Evolutionary conservation across 1,140 invertebrate genomes (phyloP).

Genomic region (Bicyclus anynana): DNA sequence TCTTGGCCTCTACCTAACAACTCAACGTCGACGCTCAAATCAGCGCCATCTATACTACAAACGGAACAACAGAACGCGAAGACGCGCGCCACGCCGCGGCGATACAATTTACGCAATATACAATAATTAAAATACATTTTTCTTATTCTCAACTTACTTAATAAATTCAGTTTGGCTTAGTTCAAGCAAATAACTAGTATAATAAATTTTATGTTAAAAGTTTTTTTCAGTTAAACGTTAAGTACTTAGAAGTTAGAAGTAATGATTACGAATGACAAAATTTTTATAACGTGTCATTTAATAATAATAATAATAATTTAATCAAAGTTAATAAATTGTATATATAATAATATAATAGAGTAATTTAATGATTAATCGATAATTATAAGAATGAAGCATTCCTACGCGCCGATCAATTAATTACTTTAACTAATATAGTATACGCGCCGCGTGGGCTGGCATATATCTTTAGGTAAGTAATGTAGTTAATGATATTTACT

Average conservation of each 20-base stretch:
- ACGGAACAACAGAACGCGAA: slow-evolving; percentile 40
- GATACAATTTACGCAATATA: slow-evolving; percentile 64
- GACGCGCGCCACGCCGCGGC: slow-evolving; percentile 37
- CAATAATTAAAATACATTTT: slow-evolving; percentile 77
- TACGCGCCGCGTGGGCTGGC: slow-evolving; percentile 73
- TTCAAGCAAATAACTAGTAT: slow-evolving; percentile 77
- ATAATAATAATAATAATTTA: slow-evolving; percentile 77
- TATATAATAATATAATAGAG: slow-evolving; percentile 78
- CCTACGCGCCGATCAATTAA: slow-evolving; percentile 77
- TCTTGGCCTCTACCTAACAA: slow-evolving; percentile 38
- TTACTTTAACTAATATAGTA: slow-evolving; percentile 78
- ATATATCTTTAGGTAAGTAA: slow-evolving; percentile 69
- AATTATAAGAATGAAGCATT: slow-evolving; percentile 79
- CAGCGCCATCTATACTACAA: slow-evolving; percentile 31
- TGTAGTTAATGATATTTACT: slow-evolving; percentile 71
- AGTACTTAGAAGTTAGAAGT: slow-evolving; percentile 74
- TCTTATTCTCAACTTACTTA: slow-evolving; percentile 77
- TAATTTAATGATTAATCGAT: slow-evolving; percentile 78
- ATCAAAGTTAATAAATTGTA: slow-evolving; percentile 78
- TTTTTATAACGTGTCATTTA: slow-evolving; percentile 76
- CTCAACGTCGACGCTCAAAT: slow-evolving; percentile 17
- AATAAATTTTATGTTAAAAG: slow-evolving; percentile 76
- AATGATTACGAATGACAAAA: slow-evolving; percentile 77
- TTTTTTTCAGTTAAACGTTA: slow-evolving; percentile 74
- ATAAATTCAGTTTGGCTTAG: slow-evolving; percentile 77